Evolutionary conservation across 1,140 invertebrate species (phyloP), one percentile per base, ranked within the genome.

Genomic region (Pteromalus puparum): DNA sequence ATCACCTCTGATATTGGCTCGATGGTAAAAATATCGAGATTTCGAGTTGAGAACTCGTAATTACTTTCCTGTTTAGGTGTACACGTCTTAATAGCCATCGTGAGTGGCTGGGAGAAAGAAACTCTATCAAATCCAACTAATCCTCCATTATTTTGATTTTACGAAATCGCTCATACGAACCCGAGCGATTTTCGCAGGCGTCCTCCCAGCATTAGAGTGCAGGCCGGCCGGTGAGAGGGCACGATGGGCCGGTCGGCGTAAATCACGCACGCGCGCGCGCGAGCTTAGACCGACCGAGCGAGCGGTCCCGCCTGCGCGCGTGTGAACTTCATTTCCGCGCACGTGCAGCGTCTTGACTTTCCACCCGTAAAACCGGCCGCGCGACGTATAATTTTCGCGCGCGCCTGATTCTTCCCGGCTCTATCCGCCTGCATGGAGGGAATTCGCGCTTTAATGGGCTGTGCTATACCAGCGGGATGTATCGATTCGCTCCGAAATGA

Each of bases 291-390:
- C 67, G 28, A 67, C 24, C 15, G 18, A 15, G 1, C 61, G 48
- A 18, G 2, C 15, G 48, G 5, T 5, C 48, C 15, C 18, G 18
- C 53, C 53, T 18, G 53, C 21, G 18, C 48, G 48, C 68, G 68
- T 72, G 34, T 38, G 73, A 74, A 74, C 73, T 74, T 74, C 73
- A 74, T 74, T 30, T 74, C 28, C 73, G 38, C 74, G 74, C 74
- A 48, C 67, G 81, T 42, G 61, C 38, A 24, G 13, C 70, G 48
- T 26, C 53, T 78, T 82, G 21, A n/a, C 53, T 61, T 61, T 61
- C 53, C 53, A 61, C 53, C 21, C 53, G 53, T 61, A 61, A 61
- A 61, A 61, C 53, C 53, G 21, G 72, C n/a, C 78, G 73, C 38
- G 80, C 74, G 34, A 26, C 48, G n/a, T 53, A 38, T 53, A 77